Conservation (phyloP, 2,888 invertebrate species). For the Caenorhabditis panamensis region DNA sequence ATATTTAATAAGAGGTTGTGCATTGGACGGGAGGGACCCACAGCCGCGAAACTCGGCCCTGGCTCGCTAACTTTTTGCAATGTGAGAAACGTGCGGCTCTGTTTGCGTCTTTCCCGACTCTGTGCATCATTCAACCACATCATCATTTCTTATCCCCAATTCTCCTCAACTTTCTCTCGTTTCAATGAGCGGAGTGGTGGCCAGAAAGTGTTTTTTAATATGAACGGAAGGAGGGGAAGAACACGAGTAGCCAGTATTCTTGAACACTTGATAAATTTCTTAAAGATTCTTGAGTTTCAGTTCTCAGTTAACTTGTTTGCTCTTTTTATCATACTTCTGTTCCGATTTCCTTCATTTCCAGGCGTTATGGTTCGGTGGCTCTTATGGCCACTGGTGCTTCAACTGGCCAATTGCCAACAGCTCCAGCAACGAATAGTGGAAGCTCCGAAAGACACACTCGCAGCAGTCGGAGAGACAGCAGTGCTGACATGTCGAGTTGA, state of each 20-base stretch:
- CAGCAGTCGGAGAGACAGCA: slow-evolving; percentile 72
- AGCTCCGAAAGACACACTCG: slow-evolving; percentile 70
- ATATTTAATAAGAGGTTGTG: slow-evolving; percentile 54
- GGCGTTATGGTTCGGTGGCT: slow-evolving; percentile 57
- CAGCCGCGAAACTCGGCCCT: slow-evolving; percentile 23
- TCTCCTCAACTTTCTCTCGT: slow-evolving; percentile 50
- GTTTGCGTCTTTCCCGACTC: slow-evolving; percentile 41
- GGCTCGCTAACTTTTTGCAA: slow-evolving; percentile 56
- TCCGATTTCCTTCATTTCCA: slow-evolving; percentile 2
- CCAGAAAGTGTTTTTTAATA: slow-evolving; percentile 18
- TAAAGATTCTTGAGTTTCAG: not conserved
- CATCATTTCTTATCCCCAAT: slow-evolving; percentile 56
- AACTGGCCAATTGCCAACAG: slow-evolving; percentile 45
- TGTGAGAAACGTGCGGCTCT: slow-evolving; percentile 59
- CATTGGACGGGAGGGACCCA: slow-evolving; percentile 17
- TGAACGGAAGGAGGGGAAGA: slow-evolving; percentile 11
- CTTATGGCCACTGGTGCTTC: slow-evolving; percentile 53
- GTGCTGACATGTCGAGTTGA: slow-evolving; percentile 76
- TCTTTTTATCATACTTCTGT: not conserved
- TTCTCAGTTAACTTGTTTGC: too few relatives aligned
- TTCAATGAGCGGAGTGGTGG: slow-evolving; percentile 25
- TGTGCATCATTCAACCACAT: slow-evolving; percentile 51
- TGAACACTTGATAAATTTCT: not conserved
- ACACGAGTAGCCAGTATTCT: not conserved
- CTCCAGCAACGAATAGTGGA: slow-evolving; percentile 70